Evolutionary conservation across 2,888 invertebrate species (phyloP).

Genomic region (Rapana venosa): DNA sequence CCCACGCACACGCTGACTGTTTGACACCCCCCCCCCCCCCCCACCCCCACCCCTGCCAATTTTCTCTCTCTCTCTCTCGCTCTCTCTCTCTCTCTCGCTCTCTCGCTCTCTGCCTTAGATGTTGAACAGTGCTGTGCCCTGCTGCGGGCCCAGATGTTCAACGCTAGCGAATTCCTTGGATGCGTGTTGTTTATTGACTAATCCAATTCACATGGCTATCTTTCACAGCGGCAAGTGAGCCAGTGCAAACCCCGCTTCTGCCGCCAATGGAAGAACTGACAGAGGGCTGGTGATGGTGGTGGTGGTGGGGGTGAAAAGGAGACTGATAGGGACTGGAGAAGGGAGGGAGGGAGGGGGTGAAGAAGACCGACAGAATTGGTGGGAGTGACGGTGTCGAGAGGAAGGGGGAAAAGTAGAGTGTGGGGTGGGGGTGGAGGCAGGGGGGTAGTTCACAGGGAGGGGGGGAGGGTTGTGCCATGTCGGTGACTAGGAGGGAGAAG

Average conservation of each 20-base stretch:
- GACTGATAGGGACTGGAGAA: neutral
- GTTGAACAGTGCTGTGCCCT: neutral
- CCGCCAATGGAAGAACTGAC: too few species aligned
- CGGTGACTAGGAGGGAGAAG: neutral
- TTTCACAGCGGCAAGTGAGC: conserved; percentile 59
- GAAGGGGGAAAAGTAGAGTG: neutral
- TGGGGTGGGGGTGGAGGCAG: neutral
- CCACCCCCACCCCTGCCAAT: too few species aligned
- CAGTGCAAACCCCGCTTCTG: conserved; percentile 40
- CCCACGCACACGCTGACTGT: conserved; percentile 31
- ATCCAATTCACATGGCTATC: conserved; percentile 68
- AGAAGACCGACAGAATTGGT: neutral
- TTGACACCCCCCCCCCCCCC: conserved; percentile 29
- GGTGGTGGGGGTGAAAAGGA: neutral
- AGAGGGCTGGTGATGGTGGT: too few species aligned
- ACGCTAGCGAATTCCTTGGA: conserved; percentile 70
- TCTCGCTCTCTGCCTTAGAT: neutral
- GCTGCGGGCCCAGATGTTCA: conserved; percentile 69
- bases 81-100: conserved; percentile 36
- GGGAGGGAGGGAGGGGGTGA: neutral
- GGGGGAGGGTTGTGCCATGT: neutral
- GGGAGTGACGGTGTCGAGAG: neutral
- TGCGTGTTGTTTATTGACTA: conserved; percentile 75
- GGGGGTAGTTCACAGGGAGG: neutral
- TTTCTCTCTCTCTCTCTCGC: conserved; percentile 23